Conservation (phyloP, 1,140 invertebrate species). For the Euura lappo region DNA sequence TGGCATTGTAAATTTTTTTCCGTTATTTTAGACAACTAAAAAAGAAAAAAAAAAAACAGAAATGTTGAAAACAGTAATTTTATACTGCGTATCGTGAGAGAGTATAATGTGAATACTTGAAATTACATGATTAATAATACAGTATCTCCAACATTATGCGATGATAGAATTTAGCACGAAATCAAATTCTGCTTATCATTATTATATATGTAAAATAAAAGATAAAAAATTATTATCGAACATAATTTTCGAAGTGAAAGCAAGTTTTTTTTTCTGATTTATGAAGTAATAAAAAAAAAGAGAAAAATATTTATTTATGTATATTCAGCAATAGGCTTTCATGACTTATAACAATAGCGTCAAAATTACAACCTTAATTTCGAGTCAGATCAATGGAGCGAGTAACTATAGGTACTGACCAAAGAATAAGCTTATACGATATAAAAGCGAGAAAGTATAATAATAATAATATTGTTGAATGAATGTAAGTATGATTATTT, state of each 20-base stretch:
- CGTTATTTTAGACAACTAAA: no score
- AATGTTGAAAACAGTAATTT: neutral
- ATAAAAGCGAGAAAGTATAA: no score
- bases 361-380: constrained; percentile 14
- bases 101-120: neutral
- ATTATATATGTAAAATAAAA: no score
- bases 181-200: neutral
- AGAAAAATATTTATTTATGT: no score
- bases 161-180: neutral
- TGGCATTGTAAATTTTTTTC: neutral
- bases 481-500: no score
- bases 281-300: no score
- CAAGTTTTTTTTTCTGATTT: no score
- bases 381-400: constrained; percentile 24
- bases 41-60: neutral
- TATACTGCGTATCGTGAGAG: neutral
- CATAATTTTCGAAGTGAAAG: no score
- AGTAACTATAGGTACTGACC: constrained; percentile 10
- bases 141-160: neutral
- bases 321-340: no score
- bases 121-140: neutral
- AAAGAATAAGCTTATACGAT: no score
- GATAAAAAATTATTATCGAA: no score
- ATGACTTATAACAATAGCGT: neutral
- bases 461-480: no score